These are phyloP conservation scores for Periparus ater DNA, from an alignment of 2,797 vertebrate species.

Conservation along the genomic window DNA sequence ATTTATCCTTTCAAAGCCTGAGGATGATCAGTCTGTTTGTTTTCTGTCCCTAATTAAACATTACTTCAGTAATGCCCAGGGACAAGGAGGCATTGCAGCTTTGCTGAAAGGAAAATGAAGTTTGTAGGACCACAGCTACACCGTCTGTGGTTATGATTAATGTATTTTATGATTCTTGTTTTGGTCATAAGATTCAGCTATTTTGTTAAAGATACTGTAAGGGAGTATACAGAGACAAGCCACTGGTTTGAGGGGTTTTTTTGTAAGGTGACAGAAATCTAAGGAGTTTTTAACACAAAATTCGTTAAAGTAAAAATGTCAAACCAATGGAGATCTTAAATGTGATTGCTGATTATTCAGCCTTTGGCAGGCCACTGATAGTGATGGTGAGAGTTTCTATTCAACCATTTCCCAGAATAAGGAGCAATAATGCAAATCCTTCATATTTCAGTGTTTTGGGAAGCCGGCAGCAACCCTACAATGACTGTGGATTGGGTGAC, in stretches of 20 bases:
- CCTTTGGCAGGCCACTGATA: neutral
- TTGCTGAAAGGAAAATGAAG: neutral
- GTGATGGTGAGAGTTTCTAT: neutral
- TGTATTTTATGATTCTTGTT: neutral
- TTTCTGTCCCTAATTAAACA: conserved; percentile 15
- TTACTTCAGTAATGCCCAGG: neutral
- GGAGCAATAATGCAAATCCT: neutral
- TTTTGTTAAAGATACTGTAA: neutral
- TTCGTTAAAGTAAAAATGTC: neutral
- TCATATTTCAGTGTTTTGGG: neutral
- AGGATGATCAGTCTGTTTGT: conserved; percentile 1
- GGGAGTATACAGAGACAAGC: neutral
- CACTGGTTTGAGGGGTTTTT: neutral
- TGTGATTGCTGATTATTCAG: neutral
- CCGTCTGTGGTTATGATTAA: neutral
- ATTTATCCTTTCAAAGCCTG: conserved; percentile 14
- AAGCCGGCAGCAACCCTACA: neutral
- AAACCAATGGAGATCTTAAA: neutral
- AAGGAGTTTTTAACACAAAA: neutral
- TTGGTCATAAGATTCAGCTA: neutral
- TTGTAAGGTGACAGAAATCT: neutral
- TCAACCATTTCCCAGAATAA: neutral
- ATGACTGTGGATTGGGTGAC: neutral
- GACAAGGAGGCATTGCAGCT: neutral
- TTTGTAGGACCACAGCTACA: neutral